Percentiles rank a stretch among this genome's conserved stretches.
These are phyloP conservation scores for Psettodes erumei DNA, from an alignment of 2,113 vertebrate species.

Conservation along the genomic window DNA sequence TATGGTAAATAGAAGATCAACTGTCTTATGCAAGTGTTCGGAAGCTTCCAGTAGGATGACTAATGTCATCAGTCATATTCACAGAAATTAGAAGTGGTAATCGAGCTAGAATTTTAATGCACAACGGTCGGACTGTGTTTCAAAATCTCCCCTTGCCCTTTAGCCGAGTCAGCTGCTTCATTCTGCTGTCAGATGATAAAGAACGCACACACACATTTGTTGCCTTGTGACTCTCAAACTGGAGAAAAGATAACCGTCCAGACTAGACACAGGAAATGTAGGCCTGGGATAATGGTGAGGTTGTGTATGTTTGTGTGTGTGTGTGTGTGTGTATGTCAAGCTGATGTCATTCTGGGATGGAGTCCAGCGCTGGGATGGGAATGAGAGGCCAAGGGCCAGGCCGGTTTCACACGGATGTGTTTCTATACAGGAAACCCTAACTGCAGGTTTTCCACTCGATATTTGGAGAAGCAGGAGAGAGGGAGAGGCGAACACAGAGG, in stretches of 20 bases:
- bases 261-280: slow-evolving; percentile 66
- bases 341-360: slow-evolving; percentile 76
- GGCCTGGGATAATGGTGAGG: slow-evolving; percentile 59
- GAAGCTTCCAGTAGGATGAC: not conserved
- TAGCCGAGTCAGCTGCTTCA: slow-evolving; percentile 61
- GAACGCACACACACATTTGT: slow-evolving; percentile 23
- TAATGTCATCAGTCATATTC: slow-evolving; percentile 29
- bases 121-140: slow-evolving; percentile 36
- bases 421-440: slow-evolving; percentile 73
- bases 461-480: slow-evolving; percentile 43
- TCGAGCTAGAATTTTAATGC: slow-evolving; percentile 5
- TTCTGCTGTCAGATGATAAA: slow-evolving; percentile 48
- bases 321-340: slow-evolving; percentile 40
- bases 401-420: slow-evolving; percentile 71
- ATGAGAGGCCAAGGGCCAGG: slow-evolving; percentile 53
- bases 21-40: slow-evolving; percentile 6
- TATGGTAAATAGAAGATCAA: no score
- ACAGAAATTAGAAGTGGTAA: slow-evolving; percentile 13
- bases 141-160: slow-evolving; percentile 15
- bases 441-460: slow-evolving; percentile 69
- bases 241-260: slow-evolving; percentile 57
- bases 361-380: slow-evolving; percentile 68
- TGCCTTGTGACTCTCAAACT: slow-evolving; percentile 63
- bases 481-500: slow-evolving; percentile 26
- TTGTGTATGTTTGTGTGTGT: slow-evolving; percentile 39